Percentiles rank a stretch among this genome's conserved stretches.
These are phyloP conservation scores for Chrysomela aeneicollis DNA, from an alignment of 2,888 invertebrate species.

Conservation along the genomic window DNA sequence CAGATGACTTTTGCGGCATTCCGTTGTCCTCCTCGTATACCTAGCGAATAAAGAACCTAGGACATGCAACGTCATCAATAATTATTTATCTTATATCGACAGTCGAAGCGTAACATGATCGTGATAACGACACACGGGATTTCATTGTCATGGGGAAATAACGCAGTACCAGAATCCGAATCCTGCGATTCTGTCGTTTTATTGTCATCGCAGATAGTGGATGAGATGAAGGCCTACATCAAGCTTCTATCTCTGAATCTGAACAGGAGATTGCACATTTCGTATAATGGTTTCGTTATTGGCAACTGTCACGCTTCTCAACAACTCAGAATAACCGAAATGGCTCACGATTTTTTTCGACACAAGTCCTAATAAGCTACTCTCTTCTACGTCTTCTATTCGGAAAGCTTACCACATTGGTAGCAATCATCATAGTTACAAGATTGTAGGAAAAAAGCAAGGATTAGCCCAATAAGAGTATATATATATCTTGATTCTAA, in stretches of 20 bases:
- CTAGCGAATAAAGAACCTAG: not conserved
- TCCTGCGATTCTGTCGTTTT: slow-evolving; percentile 16
- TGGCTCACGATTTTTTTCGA: no score
- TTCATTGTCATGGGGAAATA: slow-evolving; percentile 8
- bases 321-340: slow-evolving; percentile 10
- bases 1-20: no score
- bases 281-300: slow-evolving; percentile 7
- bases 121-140: not conserved
- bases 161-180: not conserved
- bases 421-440: no score
- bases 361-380: no score
- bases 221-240: slow-evolving; percentile 17
- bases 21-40: not conserved
- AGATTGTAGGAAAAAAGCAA: no score
- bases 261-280: slow-evolving; percentile 6
- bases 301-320: slow-evolving; percentile 20
- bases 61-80: not conserved
- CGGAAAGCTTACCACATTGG: no score
- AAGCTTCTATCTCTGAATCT: slow-evolving; percentile 18
- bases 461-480: no score
- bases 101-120: slow-evolving; percentile 15
- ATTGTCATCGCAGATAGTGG: slow-evolving; percentile 15
- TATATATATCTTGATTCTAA: no score
- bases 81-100: not conserved
- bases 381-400: no score